Evolutionary conservation across 2,113 vertebrate genomes (phyloP).

Genomic region (Pteronura brasiliensis): DNA sequence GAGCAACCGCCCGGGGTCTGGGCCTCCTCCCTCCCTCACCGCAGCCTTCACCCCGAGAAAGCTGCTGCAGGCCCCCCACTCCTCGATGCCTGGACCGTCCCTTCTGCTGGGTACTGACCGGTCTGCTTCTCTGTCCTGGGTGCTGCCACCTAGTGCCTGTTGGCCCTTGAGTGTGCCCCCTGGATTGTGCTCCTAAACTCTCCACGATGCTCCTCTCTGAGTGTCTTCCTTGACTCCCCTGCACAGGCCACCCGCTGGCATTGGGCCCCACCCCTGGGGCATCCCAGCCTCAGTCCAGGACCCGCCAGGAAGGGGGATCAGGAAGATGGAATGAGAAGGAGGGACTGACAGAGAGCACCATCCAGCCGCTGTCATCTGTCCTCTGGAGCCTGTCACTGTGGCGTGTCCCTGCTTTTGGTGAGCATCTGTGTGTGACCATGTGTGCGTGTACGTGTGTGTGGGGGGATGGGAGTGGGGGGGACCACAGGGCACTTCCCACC

Average conservation of each 20-base stretch:
- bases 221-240: not conserved
- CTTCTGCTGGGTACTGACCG: rapidly evolving
- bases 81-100: rapidly evolving
- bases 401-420: rapidly evolving
- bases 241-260: not conserved
- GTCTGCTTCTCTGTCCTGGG: not conserved
- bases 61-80: rapidly evolving
- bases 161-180: rapidly evolving
- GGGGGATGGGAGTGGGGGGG: not conserved
- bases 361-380: rapidly evolving
- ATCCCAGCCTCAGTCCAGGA: not conserved
- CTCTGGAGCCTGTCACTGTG: rapidly evolving
- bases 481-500: not conserved
- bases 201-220: not conserved
- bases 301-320: not conserved
- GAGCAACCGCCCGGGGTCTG: rapidly evolving
- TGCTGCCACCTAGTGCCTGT: rapidly evolving
- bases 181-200: not conserved
- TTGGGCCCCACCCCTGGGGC: not conserved
- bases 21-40: rapidly evolving
- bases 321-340: rapidly evolving
- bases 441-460: no score
- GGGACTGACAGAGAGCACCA: rapidly evolving
- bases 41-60: not conserved
- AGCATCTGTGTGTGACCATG: rapidly evolving